Conservation (phyloP, 2,888 invertebrate genomes). For the Stratiomys singularior region DNA sequence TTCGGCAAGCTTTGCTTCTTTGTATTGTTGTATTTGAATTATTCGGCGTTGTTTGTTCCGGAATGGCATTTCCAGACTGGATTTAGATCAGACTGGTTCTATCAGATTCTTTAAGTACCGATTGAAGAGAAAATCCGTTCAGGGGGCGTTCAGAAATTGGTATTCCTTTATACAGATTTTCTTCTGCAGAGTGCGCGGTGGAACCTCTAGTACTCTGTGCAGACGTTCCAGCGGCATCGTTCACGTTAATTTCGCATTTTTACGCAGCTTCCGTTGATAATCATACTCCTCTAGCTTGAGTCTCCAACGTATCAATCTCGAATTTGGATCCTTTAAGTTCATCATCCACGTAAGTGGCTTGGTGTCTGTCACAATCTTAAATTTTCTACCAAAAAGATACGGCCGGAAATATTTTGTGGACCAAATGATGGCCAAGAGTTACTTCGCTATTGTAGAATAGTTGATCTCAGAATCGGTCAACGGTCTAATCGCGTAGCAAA, state of each 20-base stretch:
- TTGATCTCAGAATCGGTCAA: constrained; percentile 53
- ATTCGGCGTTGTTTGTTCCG: neutral
- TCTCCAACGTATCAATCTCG: constrained; percentile 21
- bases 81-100: neutral
- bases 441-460: constrained; percentile 58
- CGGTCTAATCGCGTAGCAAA: constrained; percentile 54
- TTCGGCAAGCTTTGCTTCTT: neutral
- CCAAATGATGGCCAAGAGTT: constrained; percentile 58
- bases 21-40: neutral
- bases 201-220: neutral
- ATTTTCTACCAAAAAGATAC: constrained; percentile 57
- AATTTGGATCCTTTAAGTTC: constrained; percentile 24
- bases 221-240: neutral
- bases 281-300: constrained; percentile 10
- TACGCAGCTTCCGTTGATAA: neutral
- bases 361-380: constrained; percentile 39
- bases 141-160: constrained; percentile 54
- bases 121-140: constrained; percentile 51
- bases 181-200: constrained; percentile 50
- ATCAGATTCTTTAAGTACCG: neutral
- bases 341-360: constrained; percentile 43
- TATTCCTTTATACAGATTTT: too few relatives aligned
- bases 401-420: constrained; percentile 58
- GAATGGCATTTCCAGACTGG: neutral
- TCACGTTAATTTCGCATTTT: neutral